Conservation (phyloP, 2,888 invertebrate species). For the Antheraea yamamai region DNA sequence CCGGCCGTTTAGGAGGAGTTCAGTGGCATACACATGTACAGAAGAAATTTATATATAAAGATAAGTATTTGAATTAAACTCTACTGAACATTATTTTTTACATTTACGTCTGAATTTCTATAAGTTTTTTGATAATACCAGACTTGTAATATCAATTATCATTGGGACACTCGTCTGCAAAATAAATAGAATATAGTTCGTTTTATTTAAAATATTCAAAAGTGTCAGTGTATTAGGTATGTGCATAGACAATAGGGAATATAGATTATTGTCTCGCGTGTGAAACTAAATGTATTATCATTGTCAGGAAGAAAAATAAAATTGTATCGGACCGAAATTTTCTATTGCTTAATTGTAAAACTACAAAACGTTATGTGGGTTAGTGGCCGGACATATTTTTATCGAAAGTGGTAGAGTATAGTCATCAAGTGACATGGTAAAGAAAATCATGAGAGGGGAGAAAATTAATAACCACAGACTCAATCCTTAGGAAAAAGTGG, state of each 20-base stretch:
- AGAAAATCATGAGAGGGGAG: not conserved
- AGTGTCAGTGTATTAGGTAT: not conserved
- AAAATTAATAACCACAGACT: not conserved
- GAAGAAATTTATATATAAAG: too few relatives aligned
- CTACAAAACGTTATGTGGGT: too few relatives aligned
- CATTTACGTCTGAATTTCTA: not conserved
- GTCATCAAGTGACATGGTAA: not conserved
- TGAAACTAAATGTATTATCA: not conserved
- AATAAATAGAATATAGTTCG: not conserved
- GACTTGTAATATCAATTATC: not conserved
- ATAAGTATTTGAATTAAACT: too few relatives aligned
- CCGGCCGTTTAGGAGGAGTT: too few relatives aligned
- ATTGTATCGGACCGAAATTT: not conserved
- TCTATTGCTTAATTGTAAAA: not conserved
- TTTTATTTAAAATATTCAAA: not conserved
- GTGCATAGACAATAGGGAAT: not conserved
- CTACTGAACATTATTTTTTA: too few relatives aligned
- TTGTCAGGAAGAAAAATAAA: not conserved
- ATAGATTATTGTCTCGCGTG: not conserved
- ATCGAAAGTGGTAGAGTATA: not conserved
- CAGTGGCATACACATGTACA: too few relatives aligned
- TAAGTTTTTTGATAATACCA: not conserved
- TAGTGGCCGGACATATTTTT: not conserved
- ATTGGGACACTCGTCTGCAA: not conserved
- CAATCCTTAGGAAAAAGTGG: not conserved